Evolutionary conservation across 2,888 invertebrate genomes (phyloP).

Genomic region (Baronia brevicornis): DNA sequence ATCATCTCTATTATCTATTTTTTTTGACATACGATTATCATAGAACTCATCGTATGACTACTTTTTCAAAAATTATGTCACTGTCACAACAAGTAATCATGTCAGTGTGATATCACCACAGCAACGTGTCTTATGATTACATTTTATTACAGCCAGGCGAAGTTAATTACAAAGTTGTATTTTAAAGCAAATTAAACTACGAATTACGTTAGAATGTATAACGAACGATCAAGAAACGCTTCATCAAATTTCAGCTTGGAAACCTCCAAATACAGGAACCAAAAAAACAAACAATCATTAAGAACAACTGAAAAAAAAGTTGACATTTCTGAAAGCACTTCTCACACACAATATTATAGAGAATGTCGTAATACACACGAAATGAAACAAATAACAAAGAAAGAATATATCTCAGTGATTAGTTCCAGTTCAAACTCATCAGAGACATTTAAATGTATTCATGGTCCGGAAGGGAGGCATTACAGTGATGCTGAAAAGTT

Average conservation of each 20-base stretch:
- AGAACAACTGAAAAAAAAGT: slow-evolving; percentile 28
- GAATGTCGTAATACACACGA: slow-evolving; percentile 24
- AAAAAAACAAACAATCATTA: slow-evolving; percentile 23
- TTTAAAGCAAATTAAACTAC: too few relatives aligned
- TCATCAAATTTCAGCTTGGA: slow-evolving; percentile 7
- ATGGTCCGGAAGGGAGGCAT: slow-evolving; percentile 37
- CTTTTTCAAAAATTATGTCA: too few relatives aligned
- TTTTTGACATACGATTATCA: too few relatives aligned
- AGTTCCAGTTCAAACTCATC: slow-evolving; percentile 46
- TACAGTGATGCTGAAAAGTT: slow-evolving; percentile 40
- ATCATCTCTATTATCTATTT: too few relatives aligned
- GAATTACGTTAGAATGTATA: slow-evolving; percentile 26
- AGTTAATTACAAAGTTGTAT: too few relatives aligned
- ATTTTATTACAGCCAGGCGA: too few relatives aligned
- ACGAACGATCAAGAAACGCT: slow-evolving; percentile 20
- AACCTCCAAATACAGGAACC: slow-evolving; percentile 7
- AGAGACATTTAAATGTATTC: slow-evolving; percentile 39
- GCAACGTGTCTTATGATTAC: too few relatives aligned
- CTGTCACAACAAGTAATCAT: too few relatives aligned
- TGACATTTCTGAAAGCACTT: slow-evolving; percentile 27
- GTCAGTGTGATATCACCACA: too few relatives aligned
- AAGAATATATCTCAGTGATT: slow-evolving; percentile 33
- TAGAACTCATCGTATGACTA: too few relatives aligned
- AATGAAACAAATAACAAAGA: slow-evolving; percentile 32
- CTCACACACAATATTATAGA: slow-evolving; percentile 45